These are phyloP conservation scores for Sabellastarte sp. DNA, from an alignment of 2,888 invertebrate genomes.

Conservation along the genomic window DNA sequence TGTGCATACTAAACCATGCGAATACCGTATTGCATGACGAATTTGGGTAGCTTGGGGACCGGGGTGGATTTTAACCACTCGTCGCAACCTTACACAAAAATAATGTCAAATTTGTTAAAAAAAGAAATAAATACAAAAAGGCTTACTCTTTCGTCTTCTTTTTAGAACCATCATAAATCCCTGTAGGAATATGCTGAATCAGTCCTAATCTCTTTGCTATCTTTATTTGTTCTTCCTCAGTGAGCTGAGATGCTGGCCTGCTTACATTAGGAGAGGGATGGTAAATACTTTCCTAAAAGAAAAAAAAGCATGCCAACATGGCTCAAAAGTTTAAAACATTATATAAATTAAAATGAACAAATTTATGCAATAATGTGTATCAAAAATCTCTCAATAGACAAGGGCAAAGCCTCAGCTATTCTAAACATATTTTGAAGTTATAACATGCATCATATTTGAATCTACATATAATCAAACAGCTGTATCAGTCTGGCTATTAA, in stretches of 20 bases:
- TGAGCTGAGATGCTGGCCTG: slow-evolving; percentile 64
- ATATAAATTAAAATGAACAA: not conserved
- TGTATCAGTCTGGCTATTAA: too few relatives aligned
- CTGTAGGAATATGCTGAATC: slow-evolving; percentile 83
- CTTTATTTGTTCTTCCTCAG: slow-evolving; percentile 80
- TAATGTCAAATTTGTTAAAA: not conserved
- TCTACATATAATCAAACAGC: too few relatives aligned
- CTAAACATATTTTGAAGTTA: too few relatives aligned
- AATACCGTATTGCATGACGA: too few relatives aligned
- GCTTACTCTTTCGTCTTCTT: slow-evolving; percentile 73
- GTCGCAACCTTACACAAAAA: too few relatives aligned
- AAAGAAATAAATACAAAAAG: not conserved
- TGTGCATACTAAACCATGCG: too few relatives aligned
- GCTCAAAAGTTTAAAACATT: not conserved
- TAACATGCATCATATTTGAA: too few relatives aligned
- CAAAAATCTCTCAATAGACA: too few relatives aligned
- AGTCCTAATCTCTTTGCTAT: slow-evolving; percentile 84
- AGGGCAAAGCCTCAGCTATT: too few relatives aligned
- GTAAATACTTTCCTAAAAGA: slow-evolving; percentile 32
- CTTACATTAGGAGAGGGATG: slow-evolving; percentile 57
- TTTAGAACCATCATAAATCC: slow-evolving; percentile 71
- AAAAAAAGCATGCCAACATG: too few relatives aligned
- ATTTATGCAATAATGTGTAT: slow-evolving; percentile 3
- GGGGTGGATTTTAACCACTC: too few relatives aligned
- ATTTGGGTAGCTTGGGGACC: too few relatives aligned